Evolutionary conservation across 2,797 vertebrate species (phyloP), one percentile per base, ranked within the genome.

Genomic region (Gastrophryne carolinensis): DNA sequence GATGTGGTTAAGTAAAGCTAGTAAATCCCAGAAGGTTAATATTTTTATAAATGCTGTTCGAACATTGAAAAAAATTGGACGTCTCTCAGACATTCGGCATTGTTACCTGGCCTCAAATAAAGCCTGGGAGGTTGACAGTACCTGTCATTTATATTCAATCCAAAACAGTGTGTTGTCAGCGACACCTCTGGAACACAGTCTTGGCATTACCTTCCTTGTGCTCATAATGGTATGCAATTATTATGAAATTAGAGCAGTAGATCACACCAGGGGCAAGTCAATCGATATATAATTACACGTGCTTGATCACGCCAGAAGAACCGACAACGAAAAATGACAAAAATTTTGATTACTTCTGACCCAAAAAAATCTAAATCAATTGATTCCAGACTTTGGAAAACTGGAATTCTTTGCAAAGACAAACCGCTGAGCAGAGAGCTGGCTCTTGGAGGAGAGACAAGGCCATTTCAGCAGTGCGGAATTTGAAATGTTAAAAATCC

Each of bases 201-300:
- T 34, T 57, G 50, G 74, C 74, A 34, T 26, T n/a, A 17, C 6
- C n/a, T 35, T 67, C 35, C 17, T 39, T 41, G 24, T 19, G 32
- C 44, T 64, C 71, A 56, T 73, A 64, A 56, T 50, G 5, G 34
- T 12, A 56, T 65, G 57, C 41, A 72, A 77, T 77, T 70, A 76
- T 27, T 57, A 57, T 57, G 37, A 64, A 71, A 71, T 77, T 64
- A 71, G 64, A 77, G 67, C 47, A 32, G 65, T 62, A 61, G 24
- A 62, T 69, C 64, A 52, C 73, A 75, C 24, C 30, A 62, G 71
- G 21, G 57, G 49, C 47, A 47, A 54, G 65, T 54, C 69, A 63
- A 76, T 54, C 57, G 65, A 76, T 69, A 69, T 63, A 69, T 69
- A 68, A 76, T 76, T 63, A 76, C 49, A 63, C 35, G 21, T 6